Percentiles rank a stretch among this genome's conserved stretches.
Evolutionary conservation across 2,888 invertebrate genomes (phyloP).

Genomic region (Orchestes rusci): DNA sequence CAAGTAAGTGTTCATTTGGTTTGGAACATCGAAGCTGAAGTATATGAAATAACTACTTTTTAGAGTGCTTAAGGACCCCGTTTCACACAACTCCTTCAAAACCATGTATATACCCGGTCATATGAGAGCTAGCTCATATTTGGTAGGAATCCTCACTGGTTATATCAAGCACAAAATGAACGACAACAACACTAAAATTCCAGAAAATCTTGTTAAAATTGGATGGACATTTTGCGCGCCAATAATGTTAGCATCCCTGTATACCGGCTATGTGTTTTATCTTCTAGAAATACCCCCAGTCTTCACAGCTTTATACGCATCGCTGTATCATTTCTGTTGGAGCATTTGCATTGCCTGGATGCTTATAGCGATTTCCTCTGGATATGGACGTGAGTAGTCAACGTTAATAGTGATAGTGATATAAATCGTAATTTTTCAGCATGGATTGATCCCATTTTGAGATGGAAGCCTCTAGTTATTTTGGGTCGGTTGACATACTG

Average conservation of each 20-base stretch:
- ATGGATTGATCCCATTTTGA: slow-evolving; percentile 32
- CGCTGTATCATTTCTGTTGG: slow-evolving; percentile 37
- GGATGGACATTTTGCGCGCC: slow-evolving; percentile 33
- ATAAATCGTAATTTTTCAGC: slow-evolving; percentile 22
- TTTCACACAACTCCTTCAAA: slow-evolving; percentile 33
- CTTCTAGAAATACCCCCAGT: slow-evolving; percentile 29
- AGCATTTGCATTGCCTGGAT: slow-evolving; percentile 36
- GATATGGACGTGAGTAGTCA: slow-evolving; percentile 35
- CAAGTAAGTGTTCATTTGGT: slow-evolving; percentile 31
- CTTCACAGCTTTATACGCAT: slow-evolving; percentile 36
- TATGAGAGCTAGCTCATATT: slow-evolving; percentile 37
- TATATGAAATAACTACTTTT: slow-evolving; percentile 11
- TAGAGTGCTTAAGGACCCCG: slow-evolving; percentile 35
- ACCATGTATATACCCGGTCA: slow-evolving; percentile 37
- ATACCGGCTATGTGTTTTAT: slow-evolving; percentile 37
- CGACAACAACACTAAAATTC: slow-evolving; percentile 29
- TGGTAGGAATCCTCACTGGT: slow-evolving; percentile 36
- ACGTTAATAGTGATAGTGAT: background rate
- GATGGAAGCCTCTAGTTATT: slow-evolving; percentile 34
- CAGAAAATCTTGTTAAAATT: slow-evolving; percentile 24
- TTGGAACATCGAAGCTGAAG: background rate
- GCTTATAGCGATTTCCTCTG: slow-evolving; percentile 36
- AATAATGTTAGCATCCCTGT: slow-evolving; percentile 31
- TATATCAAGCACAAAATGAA: slow-evolving; percentile 35
- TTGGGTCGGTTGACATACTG: slow-evolving; percentile 35